phyloP scores from a whole-genome alignment of 2,113 vertebrate genomes.

The Megaptera novaeangliae region DNA sequence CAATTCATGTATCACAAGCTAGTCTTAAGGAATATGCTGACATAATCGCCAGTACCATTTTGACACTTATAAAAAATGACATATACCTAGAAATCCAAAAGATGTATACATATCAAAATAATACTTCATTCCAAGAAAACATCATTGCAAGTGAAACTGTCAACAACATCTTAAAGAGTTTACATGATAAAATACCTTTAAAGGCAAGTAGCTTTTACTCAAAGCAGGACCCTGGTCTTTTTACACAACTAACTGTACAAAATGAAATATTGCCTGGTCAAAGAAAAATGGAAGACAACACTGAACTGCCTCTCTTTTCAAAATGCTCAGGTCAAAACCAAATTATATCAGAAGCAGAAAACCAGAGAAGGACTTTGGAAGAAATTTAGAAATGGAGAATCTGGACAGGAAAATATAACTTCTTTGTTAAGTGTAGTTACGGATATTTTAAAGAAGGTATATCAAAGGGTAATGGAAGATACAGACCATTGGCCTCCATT shows the following conservation, averaged over 20 bases:
- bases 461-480: not conserved
- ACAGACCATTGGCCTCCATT: not conserved
- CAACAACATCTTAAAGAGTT: conserved; percentile 5
- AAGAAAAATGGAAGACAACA: not conserved
- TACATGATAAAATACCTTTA: not conserved
- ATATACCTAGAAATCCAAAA: conserved; percentile 38
- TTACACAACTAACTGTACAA: not conserved
- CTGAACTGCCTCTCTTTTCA: not conserved
- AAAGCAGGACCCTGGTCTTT: not conserved
- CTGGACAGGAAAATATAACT: not conserved
- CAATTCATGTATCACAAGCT: not conserved
- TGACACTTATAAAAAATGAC: conserved; percentile 42
- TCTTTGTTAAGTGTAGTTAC: not conserved
- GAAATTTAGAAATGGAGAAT: conserved; percentile 32
- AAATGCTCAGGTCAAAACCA: not conserved
- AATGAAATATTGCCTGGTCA: conserved; percentile 9
- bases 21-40: conserved; percentile 35
- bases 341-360: conserved; percentile 2
- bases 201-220: not conserved
- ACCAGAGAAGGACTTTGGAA: not conserved
- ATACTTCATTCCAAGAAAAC: conserved; percentile 7
- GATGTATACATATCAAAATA: not conserved
- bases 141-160: conserved; percentile 6
- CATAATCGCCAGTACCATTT: not conserved
- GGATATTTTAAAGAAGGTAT: conserved; percentile 24